Evolutionary conservation across 1,140 invertebrate species (phyloP), one percentile per base, ranked within the genome.

Genomic region (Tetramorium simillimum): DNA sequence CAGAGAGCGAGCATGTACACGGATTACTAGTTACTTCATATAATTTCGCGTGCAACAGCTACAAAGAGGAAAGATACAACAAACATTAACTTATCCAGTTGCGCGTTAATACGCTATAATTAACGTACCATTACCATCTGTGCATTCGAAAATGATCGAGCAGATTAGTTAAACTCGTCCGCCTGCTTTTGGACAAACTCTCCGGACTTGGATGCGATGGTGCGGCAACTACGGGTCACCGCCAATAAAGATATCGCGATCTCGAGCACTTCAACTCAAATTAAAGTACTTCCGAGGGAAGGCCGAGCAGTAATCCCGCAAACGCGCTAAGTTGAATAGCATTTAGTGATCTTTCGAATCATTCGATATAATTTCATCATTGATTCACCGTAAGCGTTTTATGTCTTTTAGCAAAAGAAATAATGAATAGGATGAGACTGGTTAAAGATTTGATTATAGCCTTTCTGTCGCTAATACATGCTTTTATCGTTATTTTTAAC

Each of bases 41-140:
- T 58, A 82, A 60, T 46, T 28, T 60, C 40, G 40, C 6, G 7
- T 9, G 24, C 1, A 28, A 80, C 49, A 21, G 7, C 43, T 51
- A 78, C 33, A 51, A 56, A 80, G 51, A 40, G 43, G 21, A 43
- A 80, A 67, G 49, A 43, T 56, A 81, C 28, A 49, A 28, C 73
- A 67, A 67, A 81, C 60, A 51, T 65, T 86, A 24, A 14, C 40
- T n/a, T 62, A 56, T 77, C 24, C 76, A 81, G 40, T 37, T 81
- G 51, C 60, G 53, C 63, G 81, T 72, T 82, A 63, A 12, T 58
- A 62, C 51, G 53, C 86, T 88, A 88, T 88, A 90, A 90, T 88
- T 88, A 84, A 56, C 87, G 60, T 77, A n/a, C 77, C 80, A 70
- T 90, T 90, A 85, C 75, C 89, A 90, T 85, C 89, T 90, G 89